Percentiles rank a stretch among this genome's conserved stretches.
Evolutionary conservation across 2,888 invertebrate genomes (phyloP).

Genomic region (Erebia palarica): DNA sequence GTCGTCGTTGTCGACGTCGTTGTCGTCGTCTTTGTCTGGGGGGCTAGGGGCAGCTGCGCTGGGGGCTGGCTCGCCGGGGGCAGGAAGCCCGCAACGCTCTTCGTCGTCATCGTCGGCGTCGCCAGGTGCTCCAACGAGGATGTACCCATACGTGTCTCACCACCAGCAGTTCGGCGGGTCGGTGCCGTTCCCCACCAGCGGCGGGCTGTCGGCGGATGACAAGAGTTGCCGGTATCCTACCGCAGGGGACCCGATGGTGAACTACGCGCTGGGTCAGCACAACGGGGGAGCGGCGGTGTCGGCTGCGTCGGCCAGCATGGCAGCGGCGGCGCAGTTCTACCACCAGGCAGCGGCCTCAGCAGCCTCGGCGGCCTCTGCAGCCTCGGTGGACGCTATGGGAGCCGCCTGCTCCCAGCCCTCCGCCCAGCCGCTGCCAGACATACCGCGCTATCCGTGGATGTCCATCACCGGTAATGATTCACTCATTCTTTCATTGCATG

Average conservation of each 20-base stretch:
- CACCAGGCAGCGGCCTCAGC: slow-evolving; percentile 91
- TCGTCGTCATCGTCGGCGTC: slow-evolving; percentile 85
- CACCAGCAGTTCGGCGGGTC: slow-evolving; percentile 89
- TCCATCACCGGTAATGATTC: slow-evolving; percentile 94
- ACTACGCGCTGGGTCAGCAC: slow-evolving; percentile 90
- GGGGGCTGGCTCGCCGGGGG: slow-evolving; percentile 82
- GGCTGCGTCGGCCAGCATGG: slow-evolving; percentile 85
- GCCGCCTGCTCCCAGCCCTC: slow-evolving; percentile 91
- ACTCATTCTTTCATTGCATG: slow-evolving; percentile 68
- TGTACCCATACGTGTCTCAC: slow-evolving; percentile 96
- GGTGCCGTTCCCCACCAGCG: slow-evolving; percentile 86
- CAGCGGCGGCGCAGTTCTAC: slow-evolving; percentile 92
- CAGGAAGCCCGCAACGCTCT: slow-evolving; percentile 85
- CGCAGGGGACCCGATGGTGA: slow-evolving; percentile 89
- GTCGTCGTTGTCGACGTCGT: slow-evolving; percentile 81
- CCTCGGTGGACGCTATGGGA: slow-evolving; percentile 91
- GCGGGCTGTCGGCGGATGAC: slow-evolving; percentile 86
- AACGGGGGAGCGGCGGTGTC: slow-evolving; percentile 87
- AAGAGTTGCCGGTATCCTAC: slow-evolving; percentile 92
- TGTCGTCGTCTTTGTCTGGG: slow-evolving; percentile 84
- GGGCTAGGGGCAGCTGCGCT: slow-evolving; percentile 85
- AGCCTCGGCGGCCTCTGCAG: slow-evolving; percentile 88
- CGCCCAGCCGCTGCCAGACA: slow-evolving; percentile 94
- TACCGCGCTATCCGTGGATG: slow-evolving; percentile 98
- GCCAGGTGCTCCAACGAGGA: slow-evolving; percentile 89